A percentile compares a stretch with the other conserved stretches of the same genome.
phyloP scores from a whole-genome alignment of 2,888 invertebrate genomes.

The Timema cristinae region DNA sequence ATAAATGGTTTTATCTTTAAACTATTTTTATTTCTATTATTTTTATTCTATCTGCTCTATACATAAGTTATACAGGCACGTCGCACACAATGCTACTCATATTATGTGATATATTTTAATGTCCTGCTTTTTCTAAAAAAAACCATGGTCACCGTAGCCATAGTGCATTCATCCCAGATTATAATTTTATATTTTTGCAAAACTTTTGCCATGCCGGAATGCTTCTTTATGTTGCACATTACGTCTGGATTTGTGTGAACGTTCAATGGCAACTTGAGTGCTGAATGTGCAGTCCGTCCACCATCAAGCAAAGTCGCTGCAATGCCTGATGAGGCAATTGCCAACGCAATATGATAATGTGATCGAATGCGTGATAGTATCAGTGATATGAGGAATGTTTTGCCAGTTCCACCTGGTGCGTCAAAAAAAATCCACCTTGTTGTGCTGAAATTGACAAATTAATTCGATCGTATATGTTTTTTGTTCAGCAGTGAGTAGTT shows the following conservation, averaged over 20 bases:
- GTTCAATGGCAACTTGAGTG: constrained; percentile 38
- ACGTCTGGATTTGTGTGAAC: constrained; percentile 36
- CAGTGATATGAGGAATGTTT: constrained; percentile 41
- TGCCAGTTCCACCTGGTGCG: constrained; percentile 44
- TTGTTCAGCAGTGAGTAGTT: constrained; percentile 30
- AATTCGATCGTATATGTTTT: constrained; percentile 21
- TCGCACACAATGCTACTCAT: too few relatives aligned
- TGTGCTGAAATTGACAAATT: background rate
- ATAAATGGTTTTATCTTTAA: too few relatives aligned
- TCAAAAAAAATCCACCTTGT: constrained; percentile 35
- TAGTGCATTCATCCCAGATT: constrained; percentile 46
- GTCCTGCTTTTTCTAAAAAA: too few relatives aligned
- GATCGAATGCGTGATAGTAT: constrained; percentile 34
- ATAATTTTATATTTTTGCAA: constrained; percentile 35
- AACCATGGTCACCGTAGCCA: too few relatives aligned
- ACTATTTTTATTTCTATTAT: too few relatives aligned
- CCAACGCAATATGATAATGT: constrained; percentile 39
- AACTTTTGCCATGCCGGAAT: constrained; percentile 30
- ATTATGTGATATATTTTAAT: too few relatives aligned
- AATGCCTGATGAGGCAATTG: constrained; percentile 45
- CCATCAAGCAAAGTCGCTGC: constrained; percentile 45
- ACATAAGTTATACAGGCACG: too few relatives aligned
- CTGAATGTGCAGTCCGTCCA: constrained; percentile 38
- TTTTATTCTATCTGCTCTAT: too few relatives aligned
- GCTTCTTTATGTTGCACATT: constrained; percentile 39